These are phyloP conservation scores for Sinotaia quadrata DNA, from an alignment of 2,888 invertebrate species.

Conservation along the genomic window DNA sequence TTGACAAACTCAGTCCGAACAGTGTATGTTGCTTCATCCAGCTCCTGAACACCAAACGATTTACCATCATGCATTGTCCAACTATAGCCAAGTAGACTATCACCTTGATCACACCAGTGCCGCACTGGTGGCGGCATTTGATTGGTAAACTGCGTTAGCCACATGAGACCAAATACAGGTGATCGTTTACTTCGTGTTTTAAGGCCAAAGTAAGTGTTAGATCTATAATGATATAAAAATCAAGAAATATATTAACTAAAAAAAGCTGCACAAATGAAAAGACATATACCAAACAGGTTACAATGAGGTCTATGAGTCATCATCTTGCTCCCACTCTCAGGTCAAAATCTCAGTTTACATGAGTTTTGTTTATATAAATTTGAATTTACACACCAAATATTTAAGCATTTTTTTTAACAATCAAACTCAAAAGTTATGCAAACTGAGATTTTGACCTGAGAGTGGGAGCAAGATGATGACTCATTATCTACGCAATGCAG, in stretches of 20 bases:
- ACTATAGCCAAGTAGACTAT: constrained; percentile 78
- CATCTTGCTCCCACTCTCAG: no score
- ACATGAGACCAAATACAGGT: constrained; percentile 94
- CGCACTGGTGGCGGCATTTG: constrained; percentile 83
- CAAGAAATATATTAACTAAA: not conserved
- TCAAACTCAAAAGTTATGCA: no score
- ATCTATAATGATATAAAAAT: constrained; percentile 71
- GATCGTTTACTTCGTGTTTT: constrained; percentile 92
- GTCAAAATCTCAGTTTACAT: no score
- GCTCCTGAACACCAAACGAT: constrained; percentile 91
- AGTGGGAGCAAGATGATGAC: no score
- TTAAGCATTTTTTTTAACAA: no score
- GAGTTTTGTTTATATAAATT: no score
- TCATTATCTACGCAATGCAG: no score
- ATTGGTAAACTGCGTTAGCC: constrained; percentile 83
- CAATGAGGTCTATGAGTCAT: no score
- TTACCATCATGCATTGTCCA: constrained; percentile 96
- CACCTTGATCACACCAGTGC: constrained; percentile 79
- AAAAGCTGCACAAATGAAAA: no score
- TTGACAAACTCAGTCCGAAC: constrained; percentile 92
- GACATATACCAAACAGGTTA: no score
- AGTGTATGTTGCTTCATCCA: constrained; percentile 84
- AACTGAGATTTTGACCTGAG: no score
- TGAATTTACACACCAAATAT: no score
- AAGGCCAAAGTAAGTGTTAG: constrained; percentile 74